Percentiles rank a stretch among this genome's conserved stretches.
Evolutionary conservation across 2,113 vertebrate species (phyloP).

Genomic region (Paramormyrops kingsleyae): DNA sequence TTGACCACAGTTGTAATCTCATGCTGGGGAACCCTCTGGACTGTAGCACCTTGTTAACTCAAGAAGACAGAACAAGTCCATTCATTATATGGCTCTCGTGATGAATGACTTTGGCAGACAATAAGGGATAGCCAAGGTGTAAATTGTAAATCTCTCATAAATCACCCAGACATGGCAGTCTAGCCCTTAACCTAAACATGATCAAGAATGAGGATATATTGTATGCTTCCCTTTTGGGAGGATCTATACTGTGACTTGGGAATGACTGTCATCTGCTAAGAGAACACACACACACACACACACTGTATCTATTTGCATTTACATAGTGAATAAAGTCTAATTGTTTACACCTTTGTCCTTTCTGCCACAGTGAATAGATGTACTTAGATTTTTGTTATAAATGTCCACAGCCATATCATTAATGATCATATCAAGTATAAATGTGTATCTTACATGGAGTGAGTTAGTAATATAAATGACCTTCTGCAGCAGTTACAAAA

Average conservation of each 20-base stretch:
- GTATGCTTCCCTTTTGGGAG: background rate
- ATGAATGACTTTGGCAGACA: conserved; percentile 69
- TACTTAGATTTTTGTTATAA: background rate
- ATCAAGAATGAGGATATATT: conserved; percentile 60
- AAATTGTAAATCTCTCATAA: conserved; percentile 72
- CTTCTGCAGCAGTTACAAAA: background rate
- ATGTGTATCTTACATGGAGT: background rate
- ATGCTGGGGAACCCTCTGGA: conserved; percentile 66
- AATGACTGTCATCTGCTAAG: background rate
- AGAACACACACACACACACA: background rate
- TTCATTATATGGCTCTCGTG: conserved; percentile 64
- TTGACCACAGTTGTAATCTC: conserved; percentile 67
- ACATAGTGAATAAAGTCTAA: background rate
- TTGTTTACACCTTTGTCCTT: background rate
- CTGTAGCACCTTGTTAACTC: conserved; percentile 66
- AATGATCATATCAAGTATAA: background rate
- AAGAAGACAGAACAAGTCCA: conserved; percentile 63
- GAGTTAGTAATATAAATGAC: background rate
- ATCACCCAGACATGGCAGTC: conserved; percentile 65
- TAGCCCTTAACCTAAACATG: conserved; percentile 70
- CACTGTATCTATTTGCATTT: background rate
- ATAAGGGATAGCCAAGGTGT: conserved; percentile 71
- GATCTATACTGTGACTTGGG: background rate
- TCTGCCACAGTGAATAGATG: background rate
- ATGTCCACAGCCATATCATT: background rate